Conservation (phyloP, 2,797 vertebrate species). For the Spinus pinus region DNA sequence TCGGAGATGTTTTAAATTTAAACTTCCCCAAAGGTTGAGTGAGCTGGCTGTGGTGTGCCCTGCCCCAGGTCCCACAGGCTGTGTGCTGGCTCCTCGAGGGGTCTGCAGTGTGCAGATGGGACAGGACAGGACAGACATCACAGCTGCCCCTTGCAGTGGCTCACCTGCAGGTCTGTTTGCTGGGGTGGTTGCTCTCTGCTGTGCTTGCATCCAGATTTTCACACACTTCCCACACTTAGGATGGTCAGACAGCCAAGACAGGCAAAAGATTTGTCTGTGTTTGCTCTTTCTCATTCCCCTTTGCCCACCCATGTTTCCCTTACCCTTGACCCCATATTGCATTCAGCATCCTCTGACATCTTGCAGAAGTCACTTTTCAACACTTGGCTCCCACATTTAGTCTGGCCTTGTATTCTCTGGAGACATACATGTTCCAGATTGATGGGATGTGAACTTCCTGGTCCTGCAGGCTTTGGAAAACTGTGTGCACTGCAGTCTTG, state of each 20-base stretch:
- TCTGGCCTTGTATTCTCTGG: background rate
- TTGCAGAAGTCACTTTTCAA: background rate
- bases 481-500: background rate
- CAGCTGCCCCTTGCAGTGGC: background rate
- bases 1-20: background rate
- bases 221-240: background rate
- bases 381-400: background rate
- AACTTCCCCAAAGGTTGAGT: background rate
- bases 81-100: rapidly evolving
- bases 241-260: background rate
- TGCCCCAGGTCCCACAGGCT: background rate
- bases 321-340: background rate
- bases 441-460: background rate
- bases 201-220: background rate
- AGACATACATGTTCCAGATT: background rate
- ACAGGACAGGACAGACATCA: too few relatives aligned
- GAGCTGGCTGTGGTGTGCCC: background rate
- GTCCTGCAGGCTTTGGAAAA: background rate
- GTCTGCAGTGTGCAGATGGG: rapidly evolving
- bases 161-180: rapidly evolving
- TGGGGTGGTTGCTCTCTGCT: background rate
- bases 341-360: background rate
- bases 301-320: background rate
- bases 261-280: background rate
- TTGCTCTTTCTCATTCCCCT: background rate